A percentile compares a stretch with the other conserved stretches of the same genome.
phyloP scores from a whole-genome alignment of 2,888 invertebrate genomes.

The Ischnus inquisitorius region DNA sequence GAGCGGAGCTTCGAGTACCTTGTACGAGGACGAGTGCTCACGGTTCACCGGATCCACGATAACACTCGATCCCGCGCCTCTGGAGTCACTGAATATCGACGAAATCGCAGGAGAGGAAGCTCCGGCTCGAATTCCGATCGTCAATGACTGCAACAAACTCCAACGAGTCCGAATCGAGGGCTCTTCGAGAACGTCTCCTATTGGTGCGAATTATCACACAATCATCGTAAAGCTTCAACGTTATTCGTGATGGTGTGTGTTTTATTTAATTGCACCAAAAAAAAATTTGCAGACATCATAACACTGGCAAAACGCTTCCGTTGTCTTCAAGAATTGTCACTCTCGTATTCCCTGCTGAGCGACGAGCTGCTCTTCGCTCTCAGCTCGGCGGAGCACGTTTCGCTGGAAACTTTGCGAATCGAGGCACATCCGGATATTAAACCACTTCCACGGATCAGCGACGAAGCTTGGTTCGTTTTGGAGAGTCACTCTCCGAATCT shows the following conservation, averaged over 20 bases:
- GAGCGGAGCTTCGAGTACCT: constrained; percentile 71
- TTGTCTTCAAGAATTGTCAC: constrained; percentile 81
- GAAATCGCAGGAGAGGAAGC: constrained; percentile 72
- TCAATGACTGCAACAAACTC: constrained; percentile 74
- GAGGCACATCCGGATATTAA: constrained; percentile 81
- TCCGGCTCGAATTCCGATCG: constrained; percentile 71
- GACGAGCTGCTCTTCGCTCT: constrained; percentile 81
- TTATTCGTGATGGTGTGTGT: too few relatives aligned
- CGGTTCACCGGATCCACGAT: constrained; percentile 74
- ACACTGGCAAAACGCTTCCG: constrained; percentile 77
- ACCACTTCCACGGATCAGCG: constrained; percentile 76
- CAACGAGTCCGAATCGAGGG: constrained; percentile 78
- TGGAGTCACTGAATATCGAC: constrained; percentile 72
- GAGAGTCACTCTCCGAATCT: constrained; percentile 78
- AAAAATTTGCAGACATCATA: constrained; percentile 77
- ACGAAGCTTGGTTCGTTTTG: constrained; percentile 79
- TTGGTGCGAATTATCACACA: constrained; percentile 73
- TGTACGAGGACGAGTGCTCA: constrained; percentile 76
- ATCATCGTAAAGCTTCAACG: too few relatives aligned
- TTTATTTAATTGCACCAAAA: background rate
- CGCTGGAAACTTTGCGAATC: constrained; percentile 79
- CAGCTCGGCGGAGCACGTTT: constrained; percentile 75
- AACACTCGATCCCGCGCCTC: constrained; percentile 73
- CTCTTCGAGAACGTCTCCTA: constrained; percentile 76
- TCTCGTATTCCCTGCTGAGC: constrained; percentile 82